Evolutionary conservation across 1,140 invertebrate genomes (phyloP).

Genomic region (Camponotus vicinus): DNA sequence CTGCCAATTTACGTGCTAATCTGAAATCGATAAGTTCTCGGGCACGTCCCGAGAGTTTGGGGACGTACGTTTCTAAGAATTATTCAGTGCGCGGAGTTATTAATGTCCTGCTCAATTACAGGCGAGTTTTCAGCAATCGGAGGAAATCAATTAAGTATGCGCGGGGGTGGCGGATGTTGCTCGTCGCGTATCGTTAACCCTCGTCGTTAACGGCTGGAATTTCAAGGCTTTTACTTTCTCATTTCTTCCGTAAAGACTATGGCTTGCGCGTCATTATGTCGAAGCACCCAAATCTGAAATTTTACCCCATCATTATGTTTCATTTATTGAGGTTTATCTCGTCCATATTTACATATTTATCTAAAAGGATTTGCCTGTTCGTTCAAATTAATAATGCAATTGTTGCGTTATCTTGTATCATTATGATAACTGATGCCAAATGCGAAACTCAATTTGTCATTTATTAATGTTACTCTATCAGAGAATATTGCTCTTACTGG

Average conservation of each 20-base stretch:
- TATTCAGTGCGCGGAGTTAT: conserved; percentile 58
- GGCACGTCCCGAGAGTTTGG: conserved; percentile 49
- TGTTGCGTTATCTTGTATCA: conserved; percentile 27
- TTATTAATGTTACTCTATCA: conserved; percentile 26
- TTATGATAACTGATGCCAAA: conserved; percentile 30
- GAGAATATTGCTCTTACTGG: not conserved
- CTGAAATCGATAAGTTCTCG: conserved; percentile 58
- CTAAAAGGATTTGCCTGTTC: not conserved
- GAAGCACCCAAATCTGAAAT: not conserved
- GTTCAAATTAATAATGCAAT: conserved; percentile 18
- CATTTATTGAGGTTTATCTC: not conserved
- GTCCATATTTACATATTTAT: conserved; percentile 28
- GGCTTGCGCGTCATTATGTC: conserved; percentile 10
- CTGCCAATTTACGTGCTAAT: conserved; percentile 60
- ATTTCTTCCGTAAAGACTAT: conserved; percentile 3
- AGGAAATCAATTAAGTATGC: conserved; percentile 55
- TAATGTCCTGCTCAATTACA: conserved; percentile 59
- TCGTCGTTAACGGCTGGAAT: conserved; percentile 10
- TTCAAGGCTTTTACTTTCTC: not conserved
- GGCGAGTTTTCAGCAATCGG: conserved; percentile 40
- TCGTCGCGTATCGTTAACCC: conserved; percentile 51
- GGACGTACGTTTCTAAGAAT: conserved; percentile 58
- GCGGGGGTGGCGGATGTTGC: not conserved
- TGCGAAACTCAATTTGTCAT: conserved; percentile 28
- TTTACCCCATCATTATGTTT: not conserved